Evolutionary conservation across 2,113 vertebrate species (phyloP), one percentile per base, ranked within the genome.

Genomic region (Podiceps cristatus): DNA sequence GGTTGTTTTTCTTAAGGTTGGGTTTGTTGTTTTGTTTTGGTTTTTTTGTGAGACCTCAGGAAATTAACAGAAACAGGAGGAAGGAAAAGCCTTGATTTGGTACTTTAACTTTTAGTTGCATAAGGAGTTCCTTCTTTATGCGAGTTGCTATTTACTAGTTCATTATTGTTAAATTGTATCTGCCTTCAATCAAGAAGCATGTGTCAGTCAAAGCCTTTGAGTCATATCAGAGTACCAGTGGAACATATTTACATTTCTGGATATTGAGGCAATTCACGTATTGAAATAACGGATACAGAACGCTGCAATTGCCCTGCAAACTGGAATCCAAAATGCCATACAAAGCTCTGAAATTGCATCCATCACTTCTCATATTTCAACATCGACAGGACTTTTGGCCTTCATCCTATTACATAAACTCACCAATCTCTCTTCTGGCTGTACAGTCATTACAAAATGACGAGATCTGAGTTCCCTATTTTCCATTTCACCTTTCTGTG

Each of bases 291-390:
- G 78, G 62, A 24, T 19, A 24, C 52, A 64, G 35, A 81, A 49
- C 16, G 7, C 31, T 86, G 69, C 42, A 66, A 3, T 20, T 92
- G 35, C 28, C 33, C 33, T 75, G 58, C 80, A 93, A 55, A 53
- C 9, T 49, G 23, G 29, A 93, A 72, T 94, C 78, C 59, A 68
- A 86, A 42, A 81, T 67, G 42, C 42, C n/a, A 22, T 62, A n/a
- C 58, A 74, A n/a, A 83, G 27, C 83, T 92, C 53, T 86, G 50
- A 91, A 96, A 94, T 78, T 81, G 74, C 44, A 79, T 86, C 86
- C 5, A 64, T 88, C 72, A 13, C 37, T 77, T 94, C 83, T 93
- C 25, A 42, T 80, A 66, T 91, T 94, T 95, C 83, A 86, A 20
- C 73, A 69, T 45, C 0, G 2, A 68, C 74, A 63, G 64, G 86